Evolutionary conservation across 2,113 vertebrate species (phyloP).

Genomic region (Sinocyclocheilus anophthalmus): DNA sequence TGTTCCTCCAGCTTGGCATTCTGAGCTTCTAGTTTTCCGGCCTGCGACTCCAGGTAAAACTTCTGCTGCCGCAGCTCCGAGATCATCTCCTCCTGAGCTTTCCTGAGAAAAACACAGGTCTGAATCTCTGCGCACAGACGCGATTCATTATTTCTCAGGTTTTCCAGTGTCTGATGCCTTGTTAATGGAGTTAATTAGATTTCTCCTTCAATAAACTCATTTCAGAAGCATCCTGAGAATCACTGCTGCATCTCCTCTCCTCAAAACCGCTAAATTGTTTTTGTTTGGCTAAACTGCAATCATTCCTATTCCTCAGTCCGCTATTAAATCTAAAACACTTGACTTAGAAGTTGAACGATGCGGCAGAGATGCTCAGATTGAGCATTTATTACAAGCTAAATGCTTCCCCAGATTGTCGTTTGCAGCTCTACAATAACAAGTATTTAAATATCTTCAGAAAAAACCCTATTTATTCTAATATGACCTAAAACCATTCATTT

Average conservation of each 20-base stretch:
- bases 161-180: neutral
- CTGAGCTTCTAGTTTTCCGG: conserved; percentile 96
- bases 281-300: neutral
- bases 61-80: conserved; percentile 98
- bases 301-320: neutral
- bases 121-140: too few relatives aligned
- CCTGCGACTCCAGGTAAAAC: conserved; percentile 98
- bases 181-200: neutral
- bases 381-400: neutral
- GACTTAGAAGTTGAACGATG: neutral
- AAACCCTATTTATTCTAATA: neutral
- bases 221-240: neutral
- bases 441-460: neutral
- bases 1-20: conserved; percentile 96
- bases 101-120: conserved; percentile 75
- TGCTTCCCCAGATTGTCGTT: neutral
- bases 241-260: neutral
- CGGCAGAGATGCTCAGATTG: neutral
- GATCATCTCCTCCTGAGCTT: conserved; percentile 99
- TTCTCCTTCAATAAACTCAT: neutral
- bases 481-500: neutral
- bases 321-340: neutral
- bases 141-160: neutral
- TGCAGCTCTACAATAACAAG: neutral
- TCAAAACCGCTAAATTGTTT: neutral